Conservation (phyloP, 35 echinoderm and acorn worm genomes). For the Ophioderma brevispina region DNA sequence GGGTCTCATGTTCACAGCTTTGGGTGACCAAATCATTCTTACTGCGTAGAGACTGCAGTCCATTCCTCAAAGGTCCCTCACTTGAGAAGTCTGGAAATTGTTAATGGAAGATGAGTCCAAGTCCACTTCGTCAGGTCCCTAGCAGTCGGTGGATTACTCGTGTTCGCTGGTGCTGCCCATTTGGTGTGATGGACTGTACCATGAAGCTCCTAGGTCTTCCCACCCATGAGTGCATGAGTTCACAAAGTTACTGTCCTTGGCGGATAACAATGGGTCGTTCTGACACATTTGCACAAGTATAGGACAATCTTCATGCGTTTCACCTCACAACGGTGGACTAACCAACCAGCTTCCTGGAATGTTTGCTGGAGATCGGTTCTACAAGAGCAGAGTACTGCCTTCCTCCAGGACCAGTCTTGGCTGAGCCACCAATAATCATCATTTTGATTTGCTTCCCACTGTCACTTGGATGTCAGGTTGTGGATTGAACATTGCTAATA, state of each 20-base stretch:
- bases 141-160: not conserved
- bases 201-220: not conserved
- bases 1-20: not conserved
- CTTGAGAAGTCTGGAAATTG: not conserved
- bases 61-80: not conserved
- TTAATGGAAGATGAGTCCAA: too few relatives aligned
- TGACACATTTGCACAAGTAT: slow-evolving; percentile 3
- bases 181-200: not conserved
- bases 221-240: not conserved
- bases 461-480: not conserved
- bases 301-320: not conserved
- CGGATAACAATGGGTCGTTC: not conserved
- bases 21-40: not conserved
- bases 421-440: not conserved
- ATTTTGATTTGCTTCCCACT: not conserved
- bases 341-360: not conserved
- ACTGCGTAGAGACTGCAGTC: not conserved
- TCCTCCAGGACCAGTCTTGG: not conserved
- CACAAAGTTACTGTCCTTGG: not conserved
- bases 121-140: too few relatives aligned
- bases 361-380: not conserved
- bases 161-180: not conserved
- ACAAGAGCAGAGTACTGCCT: not conserved
- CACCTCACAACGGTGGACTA: not conserved
- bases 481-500: not conserved